Percentiles rank a stretch among this genome's conserved stretches.
These are phyloP conservation scores for Acronicta psi DNA, from an alignment of 2,888 invertebrate species.

Conservation along the genomic window DNA sequence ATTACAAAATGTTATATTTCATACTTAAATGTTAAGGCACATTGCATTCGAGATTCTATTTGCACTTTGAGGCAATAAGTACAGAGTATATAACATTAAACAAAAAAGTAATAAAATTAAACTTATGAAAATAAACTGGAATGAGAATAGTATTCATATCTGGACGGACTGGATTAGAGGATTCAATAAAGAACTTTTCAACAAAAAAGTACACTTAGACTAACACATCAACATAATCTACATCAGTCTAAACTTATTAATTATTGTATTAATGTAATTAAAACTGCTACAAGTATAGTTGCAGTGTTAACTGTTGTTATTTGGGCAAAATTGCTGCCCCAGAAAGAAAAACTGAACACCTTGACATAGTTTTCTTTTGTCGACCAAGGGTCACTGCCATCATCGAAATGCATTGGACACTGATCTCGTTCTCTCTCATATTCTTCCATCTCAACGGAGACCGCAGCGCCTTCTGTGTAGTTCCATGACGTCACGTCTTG, in stretches of 20 bases:
- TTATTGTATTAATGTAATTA: slow-evolving; percentile 61
- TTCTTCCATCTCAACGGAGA: slow-evolving; percentile 96
- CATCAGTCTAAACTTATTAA: slow-evolving; percentile 49
- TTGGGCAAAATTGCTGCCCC: slow-evolving; percentile 71
- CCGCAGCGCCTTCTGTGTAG: slow-evolving; percentile 97
- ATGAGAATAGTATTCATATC: slow-evolving; percentile 1
- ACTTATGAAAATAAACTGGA: slow-evolving; percentile 24
- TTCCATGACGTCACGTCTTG: slow-evolving; percentile 97
- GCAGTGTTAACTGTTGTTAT: slow-evolving; percentile 56
- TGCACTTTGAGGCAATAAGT: slow-evolving; percentile 2
- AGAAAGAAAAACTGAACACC: slow-evolving; percentile 89
- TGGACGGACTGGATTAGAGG: slow-evolving; percentile 12
- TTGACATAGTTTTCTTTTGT: slow-evolving; percentile 92
- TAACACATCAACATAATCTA: slow-evolving; percentile 36
- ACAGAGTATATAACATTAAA: slow-evolving; percentile 3
- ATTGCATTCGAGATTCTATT: slow-evolving; percentile 28
- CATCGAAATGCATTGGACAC: slow-evolving; percentile 99
- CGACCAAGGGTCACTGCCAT: slow-evolving; percentile 96
- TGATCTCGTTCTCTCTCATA: slow-evolving; percentile 98
- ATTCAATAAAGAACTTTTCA: slow-evolving; percentile 23
- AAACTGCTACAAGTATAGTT: slow-evolving; percentile 59
- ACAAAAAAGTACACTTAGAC: background rate
- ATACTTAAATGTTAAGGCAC: slow-evolving; percentile 24
- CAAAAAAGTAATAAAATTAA: slow-evolving; percentile 4
- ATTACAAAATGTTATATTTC: background rate